A percentile compares a stretch with the other conserved stretches of the same genome.
Evolutionary conservation across 2,113 vertebrate genomes (phyloP).

Genomic region (Numida meleagris): DNA sequence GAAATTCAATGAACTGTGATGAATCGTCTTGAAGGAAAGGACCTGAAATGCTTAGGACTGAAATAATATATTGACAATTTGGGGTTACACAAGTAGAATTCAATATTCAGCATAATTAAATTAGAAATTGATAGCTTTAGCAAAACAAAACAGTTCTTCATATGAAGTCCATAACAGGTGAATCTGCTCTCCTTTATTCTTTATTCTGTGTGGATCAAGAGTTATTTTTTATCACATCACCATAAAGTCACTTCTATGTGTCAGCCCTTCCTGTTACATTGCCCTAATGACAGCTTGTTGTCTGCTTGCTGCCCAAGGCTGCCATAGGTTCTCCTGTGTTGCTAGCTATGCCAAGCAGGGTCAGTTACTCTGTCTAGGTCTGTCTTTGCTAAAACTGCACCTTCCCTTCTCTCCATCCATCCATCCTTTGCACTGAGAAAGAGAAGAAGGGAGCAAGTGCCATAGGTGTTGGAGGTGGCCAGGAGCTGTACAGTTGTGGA

Average conservation of each 20-base stretch:
- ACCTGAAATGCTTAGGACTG: constrained; percentile 2
- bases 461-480: rapidly evolving
- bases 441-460: background rate
- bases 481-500: background rate
- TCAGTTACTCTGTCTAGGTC: background rate
- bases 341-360: background rate
- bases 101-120: constrained; percentile 61
- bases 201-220: background rate
- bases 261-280: background rate
- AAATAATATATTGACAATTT: constrained; percentile 54
- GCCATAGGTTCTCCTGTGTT: background rate
- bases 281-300: constrained; percentile 32
- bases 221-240: constrained; percentile 13
- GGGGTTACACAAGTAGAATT: constrained; percentile 51
- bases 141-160: constrained; percentile 33
- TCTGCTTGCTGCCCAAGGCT: background rate
- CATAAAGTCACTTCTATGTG: background rate
- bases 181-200: background rate
- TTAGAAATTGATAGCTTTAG: constrained; percentile 58
- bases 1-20: constrained; percentile 53
- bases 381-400: background rate
- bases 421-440: background rate
- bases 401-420: background rate
- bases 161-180: background rate
- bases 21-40: background rate